Percentiles rank a stretch among this genome's conserved stretches.
These are phyloP conservation scores for Bergia puertoricense DNA, from an alignment of 92 coral and sea anemone species.

Conservation along the genomic window DNA sequence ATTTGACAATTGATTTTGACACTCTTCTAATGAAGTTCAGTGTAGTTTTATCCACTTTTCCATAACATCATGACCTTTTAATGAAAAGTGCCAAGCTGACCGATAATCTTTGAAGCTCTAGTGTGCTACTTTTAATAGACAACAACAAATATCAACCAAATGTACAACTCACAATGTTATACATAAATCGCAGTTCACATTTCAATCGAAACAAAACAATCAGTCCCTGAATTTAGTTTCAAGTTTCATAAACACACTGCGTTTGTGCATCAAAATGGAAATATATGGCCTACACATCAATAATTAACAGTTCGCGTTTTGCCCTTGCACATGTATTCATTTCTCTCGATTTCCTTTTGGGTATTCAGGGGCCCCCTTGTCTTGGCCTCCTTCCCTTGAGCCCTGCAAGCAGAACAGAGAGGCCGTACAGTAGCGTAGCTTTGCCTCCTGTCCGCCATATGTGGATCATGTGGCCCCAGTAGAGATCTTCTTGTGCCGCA, in stretches of 20 bases:
- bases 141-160: background rate
- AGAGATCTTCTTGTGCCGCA: background rate
- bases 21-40: background rate
- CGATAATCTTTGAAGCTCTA: background rate
- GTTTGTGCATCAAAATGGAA: constrained; percentile 5
- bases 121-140: background rate
- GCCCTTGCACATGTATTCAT: constrained; percentile 11
- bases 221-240: background rate
- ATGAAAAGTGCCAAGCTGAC: background rate
- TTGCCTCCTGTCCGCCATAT: background rate
- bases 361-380: background rate
- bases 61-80: background rate
- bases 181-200: background rate
- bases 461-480: background rate
- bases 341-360: background rate
- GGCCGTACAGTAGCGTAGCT: constrained; percentile 24
- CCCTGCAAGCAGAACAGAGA: background rate
- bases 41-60: background rate
- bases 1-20: too few relatives aligned
- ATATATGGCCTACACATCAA: background rate
- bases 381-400: background rate
- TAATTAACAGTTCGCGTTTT: background rate
- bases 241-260: background rate
- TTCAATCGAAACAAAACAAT: background rate
- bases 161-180: too few relatives aligned